Conservation (phyloP, 2,113 vertebrate species). For the Zapornia atra region DNA sequence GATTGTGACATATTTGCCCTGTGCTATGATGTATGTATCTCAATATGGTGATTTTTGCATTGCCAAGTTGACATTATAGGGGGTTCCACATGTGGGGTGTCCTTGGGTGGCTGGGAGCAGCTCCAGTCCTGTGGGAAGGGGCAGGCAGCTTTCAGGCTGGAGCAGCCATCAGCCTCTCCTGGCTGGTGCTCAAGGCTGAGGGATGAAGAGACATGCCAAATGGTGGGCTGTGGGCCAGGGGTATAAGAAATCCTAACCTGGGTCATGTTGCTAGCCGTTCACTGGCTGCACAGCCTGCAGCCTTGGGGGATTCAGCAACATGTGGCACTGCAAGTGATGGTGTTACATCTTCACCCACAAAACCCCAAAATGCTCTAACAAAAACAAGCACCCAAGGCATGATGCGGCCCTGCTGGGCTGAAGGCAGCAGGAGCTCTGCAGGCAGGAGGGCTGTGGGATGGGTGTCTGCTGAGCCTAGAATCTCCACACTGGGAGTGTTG, state of each 20-base stretch:
- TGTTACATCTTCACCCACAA: background rate
- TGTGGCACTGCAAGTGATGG: background rate
- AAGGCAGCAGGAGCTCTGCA: background rate
- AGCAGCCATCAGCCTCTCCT: background rate
- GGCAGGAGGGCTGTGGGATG: fast-evolving
- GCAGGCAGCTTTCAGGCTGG: fast-evolving
- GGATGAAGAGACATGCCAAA: fast-evolving
- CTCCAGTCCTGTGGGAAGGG: fast-evolving
- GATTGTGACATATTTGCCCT: background rate
- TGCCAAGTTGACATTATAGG: no score
- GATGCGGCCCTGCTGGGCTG: background rate
- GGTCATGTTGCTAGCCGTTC: background rate
- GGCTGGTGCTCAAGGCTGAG: fast-evolving
- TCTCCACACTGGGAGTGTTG: background rate
- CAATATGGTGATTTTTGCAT: fast-evolving
- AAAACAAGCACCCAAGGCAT: background rate
- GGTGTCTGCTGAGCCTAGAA: background rate
- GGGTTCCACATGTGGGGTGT: no score
- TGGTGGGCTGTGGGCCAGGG: fast-evolving
- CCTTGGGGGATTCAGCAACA: background rate
- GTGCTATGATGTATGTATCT: background rate
- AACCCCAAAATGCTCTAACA: fast-evolving
- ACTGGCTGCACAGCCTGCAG: background rate
- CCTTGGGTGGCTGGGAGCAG: background rate
- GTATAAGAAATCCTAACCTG: background rate